Percentiles rank a stretch among this genome's conserved stretches.
phyloP scores from a whole-genome alignment of 2,113 vertebrate genomes.

The Phalacrocorax carbo region DNA sequence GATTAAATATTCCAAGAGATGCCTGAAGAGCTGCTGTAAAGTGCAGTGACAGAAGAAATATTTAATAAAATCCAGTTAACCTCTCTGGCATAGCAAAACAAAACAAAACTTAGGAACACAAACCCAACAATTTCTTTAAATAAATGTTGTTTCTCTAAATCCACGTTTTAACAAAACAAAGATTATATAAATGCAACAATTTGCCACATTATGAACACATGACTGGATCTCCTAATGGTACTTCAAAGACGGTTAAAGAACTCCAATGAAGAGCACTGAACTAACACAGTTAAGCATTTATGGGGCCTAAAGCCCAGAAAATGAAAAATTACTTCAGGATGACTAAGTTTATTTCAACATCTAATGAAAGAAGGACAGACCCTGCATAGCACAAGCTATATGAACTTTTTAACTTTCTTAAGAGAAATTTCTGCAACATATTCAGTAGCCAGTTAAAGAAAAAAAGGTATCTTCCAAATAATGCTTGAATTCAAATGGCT shows the following conservation, averaged over 20 bases:
- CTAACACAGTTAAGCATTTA: not conserved
- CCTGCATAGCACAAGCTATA: not conserved
- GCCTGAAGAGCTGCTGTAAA: not conserved
- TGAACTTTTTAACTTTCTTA: not conserved
- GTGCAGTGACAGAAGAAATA: not conserved
- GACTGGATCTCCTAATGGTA: not conserved
- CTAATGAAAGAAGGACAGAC: not conserved
- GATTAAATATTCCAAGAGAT: not conserved
- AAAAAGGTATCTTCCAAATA: not conserved
- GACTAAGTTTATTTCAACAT: not conserved
- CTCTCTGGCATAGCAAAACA: not conserved
- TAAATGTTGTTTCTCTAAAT: not conserved
- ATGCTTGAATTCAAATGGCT: not conserved
- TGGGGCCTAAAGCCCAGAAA: not conserved
- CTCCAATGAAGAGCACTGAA: not conserved
- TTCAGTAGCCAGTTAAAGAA: not conserved
- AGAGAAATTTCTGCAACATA: not conserved
- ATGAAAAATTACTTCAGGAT: not conserved
- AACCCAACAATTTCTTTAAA: not conserved
- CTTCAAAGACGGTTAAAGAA: not conserved
- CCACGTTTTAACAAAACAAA: not conserved
- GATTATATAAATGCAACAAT: constrained; percentile 12
- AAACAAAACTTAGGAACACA: not conserved
- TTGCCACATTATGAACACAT: not conserved
- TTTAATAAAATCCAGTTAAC: not conserved